Conservation (phyloP, 2,888 invertebrate genomes). For the Subacronicta megacephala region DNA sequence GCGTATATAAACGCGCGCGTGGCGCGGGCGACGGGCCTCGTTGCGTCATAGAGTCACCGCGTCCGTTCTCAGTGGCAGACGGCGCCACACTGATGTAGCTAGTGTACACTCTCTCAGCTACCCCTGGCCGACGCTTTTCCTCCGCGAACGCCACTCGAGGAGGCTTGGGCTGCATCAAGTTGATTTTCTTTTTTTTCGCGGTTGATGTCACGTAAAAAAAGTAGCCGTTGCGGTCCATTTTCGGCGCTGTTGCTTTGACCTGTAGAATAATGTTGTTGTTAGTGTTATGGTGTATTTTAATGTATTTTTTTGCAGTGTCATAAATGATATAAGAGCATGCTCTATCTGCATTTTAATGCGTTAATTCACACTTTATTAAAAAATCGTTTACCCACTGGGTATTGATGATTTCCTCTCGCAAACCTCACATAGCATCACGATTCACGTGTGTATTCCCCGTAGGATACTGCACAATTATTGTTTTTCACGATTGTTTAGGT, state of each 20-base stretch:
- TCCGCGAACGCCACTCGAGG: constrained; percentile 84
- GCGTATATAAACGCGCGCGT: constrained; percentile 84
- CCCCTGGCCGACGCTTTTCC: constrained; percentile 81
- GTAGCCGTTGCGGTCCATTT: constrained; percentile 87
- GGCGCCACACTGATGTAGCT: constrained; percentile 74
- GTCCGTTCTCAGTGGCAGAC: constrained; percentile 73
- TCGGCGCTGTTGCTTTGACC: constrained; percentile 85
- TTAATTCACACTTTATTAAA: too few relatives aligned
- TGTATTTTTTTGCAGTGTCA: too few relatives aligned
- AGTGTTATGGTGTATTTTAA: neutral
- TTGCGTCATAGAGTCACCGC: constrained; percentile 77
- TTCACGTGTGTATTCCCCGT: too few relatives aligned
- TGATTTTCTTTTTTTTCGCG: constrained; percentile 89
- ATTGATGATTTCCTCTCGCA: too few relatives aligned
- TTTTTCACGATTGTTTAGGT: too few relatives aligned
- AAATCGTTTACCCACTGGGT: too few relatives aligned
- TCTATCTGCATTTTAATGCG: too few relatives aligned
- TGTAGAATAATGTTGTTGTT: constrained; percentile 58
- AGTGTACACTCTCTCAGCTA: constrained; percentile 74
- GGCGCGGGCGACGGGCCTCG: constrained; percentile 78
- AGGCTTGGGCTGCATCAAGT: constrained; percentile 85
- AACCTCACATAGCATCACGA: too few relatives aligned
- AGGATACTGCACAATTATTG: too few relatives aligned
- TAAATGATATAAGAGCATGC: too few relatives aligned
- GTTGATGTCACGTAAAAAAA: constrained; percentile 86